Evolutionary conservation across 2,797 vertebrate species (phyloP), one percentile per base, ranked within the genome.

Genomic region (Phoebastria nigripes): DNA sequence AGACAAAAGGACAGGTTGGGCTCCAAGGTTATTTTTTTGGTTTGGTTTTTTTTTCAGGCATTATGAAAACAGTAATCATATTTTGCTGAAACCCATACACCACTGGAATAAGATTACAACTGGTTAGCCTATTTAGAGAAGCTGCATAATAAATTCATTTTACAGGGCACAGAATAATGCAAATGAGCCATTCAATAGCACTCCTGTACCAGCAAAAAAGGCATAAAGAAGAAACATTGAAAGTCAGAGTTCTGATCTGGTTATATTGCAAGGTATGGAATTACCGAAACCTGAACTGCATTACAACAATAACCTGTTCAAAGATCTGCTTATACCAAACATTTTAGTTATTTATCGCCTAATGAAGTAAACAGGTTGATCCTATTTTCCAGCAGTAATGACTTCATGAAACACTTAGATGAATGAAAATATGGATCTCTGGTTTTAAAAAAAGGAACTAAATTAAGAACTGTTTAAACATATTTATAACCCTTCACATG

Each of bases 161-260:
- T 94, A 94, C 92, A 88, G 92, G 80, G 89, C 58, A 91, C 79
- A 84, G 94, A 97, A 76, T 92, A 97, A 96, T 88, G 82, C 94
- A 97, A 97, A 96, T 94, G 94, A 97, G 87, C 73, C 67, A 90
- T 96, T 96, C 73, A 17, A 81, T 25, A 93, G 80, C 82, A 49
- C 28, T 79, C 41, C 46, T 35, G 54, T n/a, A 88, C 76, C 80
- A 84, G 31, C 12, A 41, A 87, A 76, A 90, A 76, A 49, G 33
- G 44, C 87, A 97, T 97, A 96, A 96, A 96, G 74, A 97, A 95
- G 94, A 94, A 95, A 93, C 95, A 97, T 63, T 72, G 85, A 26
- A 93, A 95, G 61, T 59, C 87, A 72, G 67, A 88, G 37, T 66
- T 91, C 71, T 84, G 62, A 85, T 58, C 84, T 83, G 42, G 62